A percentile compares a stretch with the other conserved stretches of the same genome.
Conservation (phyloP, 2,888 invertebrate species). For the Schizotus pectinicornis region DNA sequence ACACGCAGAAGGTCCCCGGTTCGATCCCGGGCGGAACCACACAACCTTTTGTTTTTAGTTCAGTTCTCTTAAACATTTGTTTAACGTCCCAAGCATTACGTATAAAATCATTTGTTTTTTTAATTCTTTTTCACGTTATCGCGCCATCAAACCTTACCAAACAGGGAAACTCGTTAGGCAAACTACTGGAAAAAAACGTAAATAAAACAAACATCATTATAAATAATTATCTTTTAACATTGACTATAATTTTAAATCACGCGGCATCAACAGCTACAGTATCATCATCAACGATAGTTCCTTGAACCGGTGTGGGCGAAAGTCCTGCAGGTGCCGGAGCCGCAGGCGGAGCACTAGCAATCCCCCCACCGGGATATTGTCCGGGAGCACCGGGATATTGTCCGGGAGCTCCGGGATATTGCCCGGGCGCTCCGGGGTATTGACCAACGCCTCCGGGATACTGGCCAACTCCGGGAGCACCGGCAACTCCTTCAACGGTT, state of each 20-base stretch:
- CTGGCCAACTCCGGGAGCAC: constrained; percentile 3
- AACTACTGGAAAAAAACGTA: too few species aligned
- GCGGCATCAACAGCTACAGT: constrained; percentile 47
- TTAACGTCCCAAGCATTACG: too few species aligned
- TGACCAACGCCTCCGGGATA: background rate
- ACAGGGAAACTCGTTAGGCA: too few species aligned
- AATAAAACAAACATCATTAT: too few species aligned
- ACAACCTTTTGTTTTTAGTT: too few species aligned
- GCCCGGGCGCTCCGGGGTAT: background rate
- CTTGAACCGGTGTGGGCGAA: constrained; percentile 34
- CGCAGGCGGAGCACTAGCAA: background rate
- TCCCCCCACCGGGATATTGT: background rate
- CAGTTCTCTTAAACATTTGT: too few species aligned
- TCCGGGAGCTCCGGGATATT: background rate
- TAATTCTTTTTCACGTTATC: too few species aligned
- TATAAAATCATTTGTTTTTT: too few species aligned
- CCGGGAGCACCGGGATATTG: background rate
- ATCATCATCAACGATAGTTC: constrained; percentile 43
- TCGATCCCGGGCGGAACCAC: constrained; percentile 57
- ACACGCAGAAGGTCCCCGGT: constrained; percentile 58
- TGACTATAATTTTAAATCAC: constrained; percentile 17
- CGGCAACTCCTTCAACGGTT: constrained; percentile 1
- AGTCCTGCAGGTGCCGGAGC: constrained; percentile 15
- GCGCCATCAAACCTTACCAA: too few species aligned
- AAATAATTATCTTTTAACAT: too few species aligned